These are phyloP conservation scores for Hypanus sabinus DNA, from an alignment of 2,113 vertebrate species.

Conservation along the genomic window DNA sequence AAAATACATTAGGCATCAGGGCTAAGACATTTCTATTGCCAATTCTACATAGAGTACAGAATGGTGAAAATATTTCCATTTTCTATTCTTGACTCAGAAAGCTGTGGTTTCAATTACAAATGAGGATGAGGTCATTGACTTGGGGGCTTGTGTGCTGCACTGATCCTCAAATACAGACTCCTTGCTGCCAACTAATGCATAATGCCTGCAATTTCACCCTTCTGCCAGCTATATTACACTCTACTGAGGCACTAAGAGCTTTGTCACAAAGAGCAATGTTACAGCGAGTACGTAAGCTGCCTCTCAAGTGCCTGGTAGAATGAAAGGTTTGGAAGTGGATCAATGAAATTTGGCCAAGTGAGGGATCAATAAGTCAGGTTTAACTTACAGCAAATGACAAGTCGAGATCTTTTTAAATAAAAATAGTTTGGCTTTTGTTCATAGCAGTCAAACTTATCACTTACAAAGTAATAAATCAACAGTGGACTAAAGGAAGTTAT, in stretches of 20 bases:
- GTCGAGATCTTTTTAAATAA: not conserved
- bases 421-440: not conserved
- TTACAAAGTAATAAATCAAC: too few relatives aligned
- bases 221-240: not conserved
- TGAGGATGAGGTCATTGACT: not conserved
- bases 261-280: not conserved
- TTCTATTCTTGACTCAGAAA: constrained; percentile 11
- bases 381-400: not conserved
- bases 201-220: not conserved
- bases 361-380: not conserved
- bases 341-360: constrained; percentile 1
- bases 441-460: not conserved
- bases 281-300: not conserved
- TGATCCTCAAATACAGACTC: not conserved
- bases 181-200: not conserved
- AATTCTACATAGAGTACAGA: not conserved
- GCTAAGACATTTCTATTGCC: not conserved
- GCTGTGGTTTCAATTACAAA: not conserved
- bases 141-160: not conserved
- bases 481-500: too few relatives aligned
- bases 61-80: not conserved
- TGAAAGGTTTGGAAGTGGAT: not conserved
- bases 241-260: not conserved
- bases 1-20: not conserved
- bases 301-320: not conserved